Base-by-base conservation (phyloP, 2,888 invertebrate species). In the Entomobrya proxima region DNA sequence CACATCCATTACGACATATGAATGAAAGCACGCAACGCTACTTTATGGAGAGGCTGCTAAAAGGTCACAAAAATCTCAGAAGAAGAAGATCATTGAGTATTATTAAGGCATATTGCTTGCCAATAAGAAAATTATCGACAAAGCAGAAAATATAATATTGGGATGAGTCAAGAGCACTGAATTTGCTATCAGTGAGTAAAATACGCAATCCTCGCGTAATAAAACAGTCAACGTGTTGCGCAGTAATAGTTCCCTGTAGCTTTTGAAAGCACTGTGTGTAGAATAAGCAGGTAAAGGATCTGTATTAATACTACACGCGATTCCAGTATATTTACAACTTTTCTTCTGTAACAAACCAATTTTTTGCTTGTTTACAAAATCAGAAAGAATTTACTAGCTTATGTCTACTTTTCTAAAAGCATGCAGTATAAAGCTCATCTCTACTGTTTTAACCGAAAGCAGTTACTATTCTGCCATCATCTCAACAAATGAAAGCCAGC, bases 171-270 rank as follows among this genome's bases (percentile, higher is more conserved):
- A 21, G n/a, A n/a, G n/a, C n/a, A 9, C 15, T 74, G 47, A 47
- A 74, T n/a, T n/a, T n/a, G 50, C 30, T 1, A 24, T 72, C 30
- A 15, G 72, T 69, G 30, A 72, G 47, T 67, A 7, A 40, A 32
- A 72, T 30, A 72, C 30, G 72, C 32, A 72, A 30, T 47, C 27
- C 58, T 76, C 58, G 18, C 21, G 58, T 40, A 35, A 61, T 76
- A 58, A 58, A 58, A 40, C n/a, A 58, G 58, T 76, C 58, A 76
- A n/a, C 7, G 58, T 40, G 44, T 76, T 76, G 44, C 50, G 32
- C 18, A 52, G 32, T 37, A 74, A 50, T 74, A 58, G 58, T 58
- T 40, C 52, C 37, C 37, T 40, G 58, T 55, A 40, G 76, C 40
- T 61, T 40, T 37, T 44, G 44, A 2, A 2, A 44, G 6, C 15